Base-by-base conservation (phyloP, 2,888 invertebrate genomes). In the Podabrus alpinus region DNA sequence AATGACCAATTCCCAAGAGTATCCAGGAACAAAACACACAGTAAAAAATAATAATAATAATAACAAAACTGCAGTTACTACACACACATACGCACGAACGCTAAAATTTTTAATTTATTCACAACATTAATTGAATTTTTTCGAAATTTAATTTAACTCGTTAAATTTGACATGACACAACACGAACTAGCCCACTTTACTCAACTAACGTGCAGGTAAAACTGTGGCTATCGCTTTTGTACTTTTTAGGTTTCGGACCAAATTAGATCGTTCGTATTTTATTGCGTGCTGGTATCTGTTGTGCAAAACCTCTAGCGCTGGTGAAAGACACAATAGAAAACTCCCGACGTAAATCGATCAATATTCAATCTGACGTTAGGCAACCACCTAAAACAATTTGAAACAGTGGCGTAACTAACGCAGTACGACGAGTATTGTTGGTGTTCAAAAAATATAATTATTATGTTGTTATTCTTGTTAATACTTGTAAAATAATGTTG, bases 121-220 rank as follows among this genome's bases (percentile, higher is more conserved):
- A 45, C 45, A 7, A n/a, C 45, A 45, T 45, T 45, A 45, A 45
- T 45, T n/a, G 45, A 24, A 45, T 45, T 45, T 45, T 24, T 45
- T 9, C 45, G 1, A 45, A 45, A 13, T 64, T 9, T 19, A 19
- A 19, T 64, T 64, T 19, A 64, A 19, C 21, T 64, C 62, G 62
- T n/a, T 69, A 61, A 68, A 73, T 73, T 73, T 73, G 69, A 73
- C 73, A 73, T 69, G 21, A 68, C 68, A 69, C 69, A 66, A 73
- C 66, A 17, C 69, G 15, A 73, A 73, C 73, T 64, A 73, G 68
- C 69, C 69, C 24, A 64, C 68, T 64, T 69, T 73, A 64, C 62
- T 64, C 62, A 13, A 19, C 17, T 64, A 64, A 17, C 17, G 62
- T 64, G 62, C 62, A 64, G 62, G 62, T 69, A 68, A 66, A 71